Evolutionary conservation across 2,113 vertebrate genomes (phyloP).

Genomic region (Sebastes schlegelii): DNA sequence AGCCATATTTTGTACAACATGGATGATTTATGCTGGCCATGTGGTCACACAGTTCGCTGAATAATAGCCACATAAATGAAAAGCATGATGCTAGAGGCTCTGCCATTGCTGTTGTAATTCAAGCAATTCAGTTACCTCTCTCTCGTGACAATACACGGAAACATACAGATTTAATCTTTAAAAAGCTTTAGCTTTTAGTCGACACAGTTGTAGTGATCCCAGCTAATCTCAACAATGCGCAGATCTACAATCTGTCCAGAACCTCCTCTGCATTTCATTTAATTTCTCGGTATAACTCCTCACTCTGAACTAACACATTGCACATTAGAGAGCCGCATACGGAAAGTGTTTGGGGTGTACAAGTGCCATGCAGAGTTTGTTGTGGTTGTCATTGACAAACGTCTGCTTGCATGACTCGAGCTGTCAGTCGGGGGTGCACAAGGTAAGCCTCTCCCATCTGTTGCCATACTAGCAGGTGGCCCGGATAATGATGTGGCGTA

Average conservation of each 20-base stretch:
- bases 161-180: background rate
- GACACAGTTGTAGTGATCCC: background rate
- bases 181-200: background rate
- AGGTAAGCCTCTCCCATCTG: conserved; percentile 75
- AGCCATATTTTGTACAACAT: background rate
- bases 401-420: conserved; percentile 53
- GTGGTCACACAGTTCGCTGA: background rate
- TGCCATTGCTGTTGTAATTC: background rate
- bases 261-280: background rate
- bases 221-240: background rate
- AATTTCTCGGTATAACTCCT: background rate
- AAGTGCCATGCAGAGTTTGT: conserved; percentile 65
- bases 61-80: background rate
- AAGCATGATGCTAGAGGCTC: background rate
- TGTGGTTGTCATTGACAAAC: conserved; percentile 66
- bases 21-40: background rate
- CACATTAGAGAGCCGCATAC: conserved; percentile 48
- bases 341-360: conserved; percentile 51
- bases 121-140: background rate
- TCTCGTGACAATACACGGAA: background rate
- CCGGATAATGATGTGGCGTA: conserved; percentile 67
- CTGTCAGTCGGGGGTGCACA: conserved; percentile 58
- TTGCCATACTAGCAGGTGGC: conserved; percentile 62
- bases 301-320: conserved; percentile 14
- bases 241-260: background rate